Percentiles rank a stretch among this genome's conserved stretches.
phyloP scores from a whole-genome alignment of 2,797 vertebrate genomes.

The Pseudocheirus occidentalis region DNA sequence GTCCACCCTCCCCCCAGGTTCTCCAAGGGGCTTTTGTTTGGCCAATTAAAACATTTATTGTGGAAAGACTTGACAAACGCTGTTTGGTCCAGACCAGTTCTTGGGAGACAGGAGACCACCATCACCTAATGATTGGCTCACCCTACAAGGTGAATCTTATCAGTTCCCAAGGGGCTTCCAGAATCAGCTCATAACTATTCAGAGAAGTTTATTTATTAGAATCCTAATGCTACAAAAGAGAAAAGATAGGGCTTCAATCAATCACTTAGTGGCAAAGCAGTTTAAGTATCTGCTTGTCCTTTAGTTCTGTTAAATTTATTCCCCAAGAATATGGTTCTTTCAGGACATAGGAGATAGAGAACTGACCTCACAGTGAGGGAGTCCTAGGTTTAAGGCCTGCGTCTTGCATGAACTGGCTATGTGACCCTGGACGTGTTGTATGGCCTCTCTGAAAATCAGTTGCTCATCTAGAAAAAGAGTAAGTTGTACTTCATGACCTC shows the following conservation, averaged over 20 bases:
- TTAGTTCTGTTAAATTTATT: constrained; percentile 60
- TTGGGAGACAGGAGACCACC: not conserved
- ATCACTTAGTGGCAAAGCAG: constrained; percentile 65
- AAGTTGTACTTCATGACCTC: not conserved
- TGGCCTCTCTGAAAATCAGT: not conserved
- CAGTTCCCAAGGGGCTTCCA: constrained; percentile 34
- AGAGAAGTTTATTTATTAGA: constrained; percentile 61
- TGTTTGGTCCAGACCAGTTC: not conserved
- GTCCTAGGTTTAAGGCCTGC: not conserved
- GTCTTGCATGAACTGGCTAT: not conserved
- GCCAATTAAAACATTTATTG: constrained; percentile 32
- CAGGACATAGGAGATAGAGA: not conserved
- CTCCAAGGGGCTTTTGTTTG: constrained; percentile 24
- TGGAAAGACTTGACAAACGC: constrained; percentile 2
- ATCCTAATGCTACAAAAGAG: not conserved
- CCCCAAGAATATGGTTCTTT: constrained; percentile 54
- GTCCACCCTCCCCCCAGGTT: not conserved
- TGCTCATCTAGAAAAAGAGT: not conserved
- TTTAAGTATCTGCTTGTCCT: constrained; percentile 66
- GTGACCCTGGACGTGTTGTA: not conserved
- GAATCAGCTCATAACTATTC: constrained; percentile 65
- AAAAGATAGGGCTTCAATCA: constrained; percentile 44
- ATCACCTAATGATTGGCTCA: not conserved
- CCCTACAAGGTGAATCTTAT: constrained; percentile 5
- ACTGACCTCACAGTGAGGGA: not conserved